Evolutionary conservation across 2,113 vertebrate genomes (phyloP).

Genomic region (Loxodonta africana): DNA sequence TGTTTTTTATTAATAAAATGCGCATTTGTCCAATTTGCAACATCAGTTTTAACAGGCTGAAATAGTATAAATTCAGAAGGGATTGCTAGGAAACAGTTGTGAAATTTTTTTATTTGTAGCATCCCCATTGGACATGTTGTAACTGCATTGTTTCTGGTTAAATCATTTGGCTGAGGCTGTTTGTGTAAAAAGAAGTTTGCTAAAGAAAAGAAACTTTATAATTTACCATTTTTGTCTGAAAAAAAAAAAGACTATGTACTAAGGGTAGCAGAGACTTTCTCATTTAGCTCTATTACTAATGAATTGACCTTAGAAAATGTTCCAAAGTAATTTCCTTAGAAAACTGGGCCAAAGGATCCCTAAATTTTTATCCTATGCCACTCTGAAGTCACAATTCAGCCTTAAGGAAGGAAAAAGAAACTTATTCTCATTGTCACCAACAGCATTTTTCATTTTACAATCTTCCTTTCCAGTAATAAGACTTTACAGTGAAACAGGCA

Average conservation of each 20-base stretch:
- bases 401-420: constrained; percentile 30
- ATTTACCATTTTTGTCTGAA: background rate
- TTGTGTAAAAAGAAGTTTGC: background rate
- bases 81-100: background rate
- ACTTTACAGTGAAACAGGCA: constrained; percentile 13
- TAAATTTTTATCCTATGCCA: background rate
- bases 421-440: background rate
- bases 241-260: background rate
- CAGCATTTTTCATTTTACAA: constrained; percentile 8
- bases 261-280: background rate
- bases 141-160: background rate
- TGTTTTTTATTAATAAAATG: background rate
- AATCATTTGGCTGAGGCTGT: background rate
- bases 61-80: background rate
- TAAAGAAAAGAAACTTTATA: background rate
- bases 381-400: constrained; percentile 1
- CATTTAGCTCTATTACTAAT: background rate
- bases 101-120: constrained; percentile 3
- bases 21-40: background rate
- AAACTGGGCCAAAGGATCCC: background rate
- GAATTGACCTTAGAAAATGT: background rate
- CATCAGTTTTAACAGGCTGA: background rate
- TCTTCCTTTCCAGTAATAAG: background rate
- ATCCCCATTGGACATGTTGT: background rate
- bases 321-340: constrained; percentile 57